Evolutionary conservation across 2,888 invertebrate genomes (phyloP), one percentile per base, ranked within the genome.

Genomic region (Rhamphomyia laevipes): DNA sequence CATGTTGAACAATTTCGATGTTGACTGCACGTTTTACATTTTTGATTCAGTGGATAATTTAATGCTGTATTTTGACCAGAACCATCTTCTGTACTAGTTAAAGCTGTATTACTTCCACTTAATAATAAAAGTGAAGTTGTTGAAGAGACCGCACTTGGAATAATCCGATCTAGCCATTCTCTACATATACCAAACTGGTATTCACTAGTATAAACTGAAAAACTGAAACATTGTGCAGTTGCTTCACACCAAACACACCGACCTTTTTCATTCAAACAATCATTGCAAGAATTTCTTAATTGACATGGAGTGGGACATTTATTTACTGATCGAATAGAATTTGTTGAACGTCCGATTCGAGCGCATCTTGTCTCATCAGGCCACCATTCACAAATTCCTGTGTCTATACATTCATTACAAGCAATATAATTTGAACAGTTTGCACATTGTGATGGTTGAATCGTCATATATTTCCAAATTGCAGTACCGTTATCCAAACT

Each of bases 241-340:
- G 91, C 88, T 64, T 92, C 90, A 67, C 95, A 95, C 95, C 95
- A 95, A 1, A 93, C 93, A 68, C 95, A 95, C 51, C 91, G 80
- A 21, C 89, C 89, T 44, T 80, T 81, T 61, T 87, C 86, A 59
- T 86, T 86, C 46, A 95, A 74, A 63, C 95, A 95, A 47, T 82
- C 78, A 16, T 83, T 81, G 65, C 91, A 91, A 62, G 83, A 82
- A 40, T 72, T 77, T 43, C 89, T 80, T 65, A 78, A 68, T 57
- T 89, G 81, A 64, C 94, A 94, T 0, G 90, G 86, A 23, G 80
- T 74, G 0, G 92, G 90, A 64, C 94, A 94, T 43, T 80, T 76
- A 13, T 74, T 72, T 0, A 75, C 60, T 16, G 75, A 69, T 16
- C 73, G 72, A 0, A 87, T 76, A 18, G 87, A 86, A 10, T 84